Evolutionary conservation across 2,888 invertebrate genomes (phyloP).

Genomic region (Halictus quadricinctus): DNA sequence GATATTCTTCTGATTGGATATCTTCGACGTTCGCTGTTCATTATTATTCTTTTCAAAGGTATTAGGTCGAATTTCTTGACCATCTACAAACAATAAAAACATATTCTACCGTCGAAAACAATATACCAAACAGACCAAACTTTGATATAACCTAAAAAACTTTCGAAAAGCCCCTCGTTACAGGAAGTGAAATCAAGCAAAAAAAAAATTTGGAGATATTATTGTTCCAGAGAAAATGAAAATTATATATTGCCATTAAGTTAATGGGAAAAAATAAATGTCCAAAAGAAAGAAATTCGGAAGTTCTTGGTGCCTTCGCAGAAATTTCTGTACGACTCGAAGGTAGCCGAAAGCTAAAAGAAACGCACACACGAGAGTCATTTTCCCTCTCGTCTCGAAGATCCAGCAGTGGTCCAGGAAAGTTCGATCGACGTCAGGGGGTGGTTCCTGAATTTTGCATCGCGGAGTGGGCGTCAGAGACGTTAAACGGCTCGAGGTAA

Average conservation of each 20-base stretch:
- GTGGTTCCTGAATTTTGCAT: conserved; percentile 26
- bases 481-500: conserved; percentile 45
- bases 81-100: neutral
- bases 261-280: too few species aligned
- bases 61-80: neutral
- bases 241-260: too few species aligned
- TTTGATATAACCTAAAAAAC: too few species aligned
- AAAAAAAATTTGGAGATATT: too few species aligned
- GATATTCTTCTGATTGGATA: neutral
- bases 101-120: neutral
- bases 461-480: conserved; percentile 32
- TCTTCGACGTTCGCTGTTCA: neutral
- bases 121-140: too few species aligned
- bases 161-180: too few species aligned
- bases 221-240: too few species aligned
- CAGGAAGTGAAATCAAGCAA: too few species aligned
- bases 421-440: conserved; percentile 3
- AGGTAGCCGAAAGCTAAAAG: neutral
- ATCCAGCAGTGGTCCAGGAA: neutral
- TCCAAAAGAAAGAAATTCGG: too few species aligned
- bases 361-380: neutral
- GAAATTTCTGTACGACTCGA: neutral
- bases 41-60: neutral
- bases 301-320: too few species aligned
- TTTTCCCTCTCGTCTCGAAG: neutral